These are phyloP conservation scores for Tragelaphus scriptus DNA, from an alignment of 2,113 vertebrate genomes.

Conservation along the genomic window DNA sequence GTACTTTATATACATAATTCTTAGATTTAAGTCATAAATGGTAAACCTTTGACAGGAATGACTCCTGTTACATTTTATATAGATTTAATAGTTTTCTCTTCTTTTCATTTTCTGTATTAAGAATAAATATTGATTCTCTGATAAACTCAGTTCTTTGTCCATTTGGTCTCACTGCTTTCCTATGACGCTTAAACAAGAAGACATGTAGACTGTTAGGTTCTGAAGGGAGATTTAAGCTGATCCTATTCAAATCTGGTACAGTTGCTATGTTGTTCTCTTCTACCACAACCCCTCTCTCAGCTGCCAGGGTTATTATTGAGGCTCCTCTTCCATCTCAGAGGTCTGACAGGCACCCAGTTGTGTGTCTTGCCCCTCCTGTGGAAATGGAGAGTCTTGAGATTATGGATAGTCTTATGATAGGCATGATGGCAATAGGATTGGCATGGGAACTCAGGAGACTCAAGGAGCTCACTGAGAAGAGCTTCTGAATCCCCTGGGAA, in stretches of 20 bases:
- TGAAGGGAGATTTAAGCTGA: background rate
- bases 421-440: background rate
- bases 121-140: background rate
- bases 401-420: background rate
- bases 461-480: background rate
- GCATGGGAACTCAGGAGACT: background rate
- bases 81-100: background rate
- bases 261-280: background rate
- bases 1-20: slow-evolving; percentile 21
- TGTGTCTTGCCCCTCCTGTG: background rate
- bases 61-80: background rate
- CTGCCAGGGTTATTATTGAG: background rate
- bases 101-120: slow-evolving; percentile 31
- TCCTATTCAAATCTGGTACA: background rate
- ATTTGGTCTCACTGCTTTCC: background rate
- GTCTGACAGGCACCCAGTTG: background rate
- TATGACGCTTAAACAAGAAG: background rate
- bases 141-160: background rate
- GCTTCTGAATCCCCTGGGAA: background rate
- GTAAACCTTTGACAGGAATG: background rate
- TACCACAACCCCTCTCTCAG: background rate
- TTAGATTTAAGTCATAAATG: background rate
- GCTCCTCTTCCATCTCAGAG: background rate
- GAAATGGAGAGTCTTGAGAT: background rate
- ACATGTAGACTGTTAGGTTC: background rate